phyloP scores from a whole-genome alignment of 2,888 invertebrate genomes.

The Busseola fusca region DNA sequence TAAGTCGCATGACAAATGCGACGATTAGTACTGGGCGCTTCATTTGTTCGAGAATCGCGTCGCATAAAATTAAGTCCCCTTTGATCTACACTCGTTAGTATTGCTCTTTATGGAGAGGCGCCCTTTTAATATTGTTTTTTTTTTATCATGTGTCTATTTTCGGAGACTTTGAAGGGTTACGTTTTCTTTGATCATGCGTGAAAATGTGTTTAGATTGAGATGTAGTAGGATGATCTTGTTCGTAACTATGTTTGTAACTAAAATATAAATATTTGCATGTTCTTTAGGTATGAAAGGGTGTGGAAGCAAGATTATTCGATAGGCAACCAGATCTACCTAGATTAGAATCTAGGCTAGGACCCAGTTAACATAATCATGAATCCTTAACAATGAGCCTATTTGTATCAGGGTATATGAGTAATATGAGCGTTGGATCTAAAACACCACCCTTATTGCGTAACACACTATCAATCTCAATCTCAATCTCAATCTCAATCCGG shows the following conservation, averaged over 20 bases:
- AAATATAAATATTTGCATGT: not conserved
- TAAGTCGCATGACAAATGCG: constrained; percentile 59
- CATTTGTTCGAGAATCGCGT: constrained; percentile 71
- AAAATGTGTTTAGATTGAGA: constrained; percentile 21
- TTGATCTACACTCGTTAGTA: constrained; percentile 64
- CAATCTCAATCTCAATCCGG: no score
- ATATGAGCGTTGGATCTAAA: not conserved
- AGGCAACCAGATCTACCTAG: not conserved
- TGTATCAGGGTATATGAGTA: not conserved
- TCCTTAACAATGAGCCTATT: not conserved
- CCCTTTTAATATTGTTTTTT: constrained; percentile 33
- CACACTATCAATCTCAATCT: no score
- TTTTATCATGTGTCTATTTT: constrained; percentile 53
- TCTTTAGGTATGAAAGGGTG: not conserved
- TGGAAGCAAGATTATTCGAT: not conserved
- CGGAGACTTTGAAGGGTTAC: constrained; percentile 28
- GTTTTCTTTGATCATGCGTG: constrained; percentile 38
- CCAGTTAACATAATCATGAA: not conserved
- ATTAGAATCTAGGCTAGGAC: not conserved
- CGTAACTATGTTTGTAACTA: not conserved
- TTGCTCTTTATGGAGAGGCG: constrained; percentile 41
- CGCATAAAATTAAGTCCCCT: constrained; percentile 56
- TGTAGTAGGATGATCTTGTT: not conserved
- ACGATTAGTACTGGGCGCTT: constrained; percentile 59
- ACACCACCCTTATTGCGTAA: no score